A percentile compares a stretch with the other conserved stretches of the same genome.
Conservation (phyloP, 2,797 vertebrate species). For the Rhabdomys pumilio region DNA sequence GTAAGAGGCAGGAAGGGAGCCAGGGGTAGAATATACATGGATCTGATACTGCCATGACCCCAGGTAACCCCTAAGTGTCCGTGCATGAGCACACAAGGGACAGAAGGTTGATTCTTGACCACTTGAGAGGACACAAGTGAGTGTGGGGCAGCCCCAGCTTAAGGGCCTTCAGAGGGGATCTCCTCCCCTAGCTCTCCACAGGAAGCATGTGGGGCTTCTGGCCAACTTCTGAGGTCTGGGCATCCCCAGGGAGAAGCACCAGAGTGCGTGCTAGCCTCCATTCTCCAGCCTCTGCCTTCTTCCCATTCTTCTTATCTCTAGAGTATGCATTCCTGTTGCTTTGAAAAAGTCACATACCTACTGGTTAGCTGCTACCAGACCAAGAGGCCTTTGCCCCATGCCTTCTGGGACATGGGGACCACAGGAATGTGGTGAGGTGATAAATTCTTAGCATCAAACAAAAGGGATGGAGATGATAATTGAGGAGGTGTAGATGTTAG, state of each 20-base stretch:
- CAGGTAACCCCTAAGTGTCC: background rate
- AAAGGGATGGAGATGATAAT: background rate
- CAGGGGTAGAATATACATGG: background rate
- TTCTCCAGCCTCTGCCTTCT: conserved; percentile 39
- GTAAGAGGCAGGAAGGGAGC: background rate
- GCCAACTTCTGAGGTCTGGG: conserved; percentile 74
- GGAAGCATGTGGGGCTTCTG: conserved; percentile 70
- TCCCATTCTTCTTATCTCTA: conserved; percentile 68
- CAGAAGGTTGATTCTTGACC: background rate
- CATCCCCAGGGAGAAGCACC: conserved; percentile 77
- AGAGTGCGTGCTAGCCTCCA: background rate
- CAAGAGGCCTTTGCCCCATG: background rate
- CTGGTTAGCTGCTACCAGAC: conserved; percentile 19
- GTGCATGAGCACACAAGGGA: background rate
- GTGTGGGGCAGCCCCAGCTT: conserved; percentile 77
- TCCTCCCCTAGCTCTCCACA: conserved; percentile 79
- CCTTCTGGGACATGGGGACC: background rate
- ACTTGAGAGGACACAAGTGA: conserved; percentile 9
- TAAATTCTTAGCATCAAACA: background rate
- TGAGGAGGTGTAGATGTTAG: background rate
- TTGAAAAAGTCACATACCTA: conserved; percentile 63
- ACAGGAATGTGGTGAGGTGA: background rate
- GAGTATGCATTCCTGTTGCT: conserved; percentile 72
- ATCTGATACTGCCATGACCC: background rate
- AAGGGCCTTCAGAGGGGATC: conserved; percentile 80